Evolutionary conservation across 2,113 vertebrate species (phyloP).

Genomic region (Petrocephalus microphthalmus): DNA sequence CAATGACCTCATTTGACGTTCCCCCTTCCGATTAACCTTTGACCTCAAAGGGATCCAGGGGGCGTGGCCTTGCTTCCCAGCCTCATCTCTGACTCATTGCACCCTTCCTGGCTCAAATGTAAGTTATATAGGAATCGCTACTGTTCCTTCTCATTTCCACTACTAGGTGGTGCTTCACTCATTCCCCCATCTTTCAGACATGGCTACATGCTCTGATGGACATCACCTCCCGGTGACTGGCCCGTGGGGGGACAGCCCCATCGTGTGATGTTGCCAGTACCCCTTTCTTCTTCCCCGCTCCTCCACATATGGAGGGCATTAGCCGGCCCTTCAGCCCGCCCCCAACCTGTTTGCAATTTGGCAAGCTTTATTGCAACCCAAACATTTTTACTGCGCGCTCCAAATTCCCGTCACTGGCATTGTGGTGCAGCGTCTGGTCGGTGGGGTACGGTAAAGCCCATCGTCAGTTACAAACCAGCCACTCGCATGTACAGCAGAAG

Average conservation of each 20-base stretch:
- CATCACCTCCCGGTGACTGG: neutral
- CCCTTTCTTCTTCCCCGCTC: neutral
- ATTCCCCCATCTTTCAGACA: neutral
- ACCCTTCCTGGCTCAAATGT: neutral
- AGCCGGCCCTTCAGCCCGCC: neutral
- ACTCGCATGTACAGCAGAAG: neutral
- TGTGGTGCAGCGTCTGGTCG: neutral
- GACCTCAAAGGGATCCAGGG: neutral
- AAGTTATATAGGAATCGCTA: neutral
- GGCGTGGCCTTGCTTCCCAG: neutral
- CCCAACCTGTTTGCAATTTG: constrained; percentile 30
- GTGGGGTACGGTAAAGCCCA: neutral
- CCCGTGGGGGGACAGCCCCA: neutral
- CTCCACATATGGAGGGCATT: constrained; percentile 25
- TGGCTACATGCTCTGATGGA: neutral
- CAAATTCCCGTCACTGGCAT: constrained; percentile 17
- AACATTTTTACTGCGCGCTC: constrained; percentile 25
- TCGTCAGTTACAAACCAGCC: neutral
- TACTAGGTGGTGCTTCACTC: neutral
- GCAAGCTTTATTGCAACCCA: constrained; percentile 24
- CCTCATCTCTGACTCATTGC: neutral
- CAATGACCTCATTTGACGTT: neutral
- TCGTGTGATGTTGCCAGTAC: neutral
- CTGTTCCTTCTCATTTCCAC: neutral
- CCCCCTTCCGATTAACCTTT: neutral